Evolutionary conservation across 2,888 invertebrate species (phyloP), one percentile per base, ranked within the genome.

Genomic region (Pandemis cinnamomeana): DNA sequence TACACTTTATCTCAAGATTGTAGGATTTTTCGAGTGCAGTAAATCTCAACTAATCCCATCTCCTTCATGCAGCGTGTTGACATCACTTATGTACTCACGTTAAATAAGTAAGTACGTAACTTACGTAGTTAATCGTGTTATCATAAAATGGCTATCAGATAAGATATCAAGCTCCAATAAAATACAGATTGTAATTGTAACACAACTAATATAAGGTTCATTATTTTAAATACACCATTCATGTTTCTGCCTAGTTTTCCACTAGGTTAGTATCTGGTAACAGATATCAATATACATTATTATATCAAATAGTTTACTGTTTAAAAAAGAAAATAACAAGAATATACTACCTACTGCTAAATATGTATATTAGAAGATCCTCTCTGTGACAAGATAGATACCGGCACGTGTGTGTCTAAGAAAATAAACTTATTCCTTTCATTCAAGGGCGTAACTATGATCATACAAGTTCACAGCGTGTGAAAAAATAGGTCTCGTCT

Each of bases 11-110:
- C 60, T 41, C 15, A 36, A 63, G 67, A 68, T 63, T 58, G 41
- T 8, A 60, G 36, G 46, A 64, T 71, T 58, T 60, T 55, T 67
- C 61, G 46, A 62, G 67, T 72, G 13, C 46, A 20, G n/a, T 68
- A 55, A 77, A 53, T 77, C 73, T 70, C 61, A 75, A 72, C 72
- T 68, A 63, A 73, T 73, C 69, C 64, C 42, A 48, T 63, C 41
- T 42, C 27, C 72, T 69, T 69, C 68, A 11, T 11, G 55, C 20
- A 48, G 63, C 27, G 55, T 53, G 64, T 66, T 69, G 64, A 70
- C 69, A 69, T 44, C 20, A 46, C 51, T n/a, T 58, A 67, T 36
- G n/a, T 67, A 61, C 53, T 61, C 46, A 44, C 51, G 36, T 36
- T 44, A 41, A 63, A 51, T 55, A 63, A 8, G 36, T 55, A 68